Evolutionary conservation across 2,113 vertebrate species (phyloP).

Genomic region (Actenoides lindsayi): DNA sequence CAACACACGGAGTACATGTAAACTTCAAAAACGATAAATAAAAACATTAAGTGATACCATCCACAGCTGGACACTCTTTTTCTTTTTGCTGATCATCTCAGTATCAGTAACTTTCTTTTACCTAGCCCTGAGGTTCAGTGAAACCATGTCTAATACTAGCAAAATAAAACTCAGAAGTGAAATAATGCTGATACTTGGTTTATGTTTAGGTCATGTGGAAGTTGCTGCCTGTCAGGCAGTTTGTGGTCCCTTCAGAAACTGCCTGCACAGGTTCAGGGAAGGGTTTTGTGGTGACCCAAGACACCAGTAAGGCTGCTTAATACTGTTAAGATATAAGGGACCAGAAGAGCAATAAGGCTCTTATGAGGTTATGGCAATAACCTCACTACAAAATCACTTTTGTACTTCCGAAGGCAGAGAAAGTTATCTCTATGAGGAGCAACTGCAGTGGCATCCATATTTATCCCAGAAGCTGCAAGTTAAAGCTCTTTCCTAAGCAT

Average conservation of each 20-base stretch:
- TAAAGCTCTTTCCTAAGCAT: not conserved
- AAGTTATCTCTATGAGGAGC: not conserved
- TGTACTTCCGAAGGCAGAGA: not conserved
- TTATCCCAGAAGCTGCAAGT: not conserved
- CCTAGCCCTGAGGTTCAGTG: not conserved
- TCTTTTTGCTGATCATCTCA: not conserved
- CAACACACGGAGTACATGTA: not conserved
- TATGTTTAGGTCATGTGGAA: not conserved
- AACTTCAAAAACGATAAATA: not conserved
- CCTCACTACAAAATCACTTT: not conserved
- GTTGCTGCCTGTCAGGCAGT: not conserved
- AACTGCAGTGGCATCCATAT: not conserved
- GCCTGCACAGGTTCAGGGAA: not conserved
- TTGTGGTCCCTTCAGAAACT: not conserved
- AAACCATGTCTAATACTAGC: not conserved
- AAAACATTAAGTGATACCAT: not conserved
- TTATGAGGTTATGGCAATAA: not conserved
- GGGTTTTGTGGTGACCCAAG: not conserved
- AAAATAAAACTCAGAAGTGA: not conserved
- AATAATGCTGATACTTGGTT: not conserved
- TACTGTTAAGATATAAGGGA: not conserved
- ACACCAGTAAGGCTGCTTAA: not conserved
- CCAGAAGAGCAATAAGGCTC: not conserved
- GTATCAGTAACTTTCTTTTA: not conserved
- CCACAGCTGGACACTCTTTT: not conserved